These are phyloP conservation scores for Orchesellides sinensis DNA, from an alignment of 2,888 invertebrate genomes.

Conservation along the genomic window DNA sequence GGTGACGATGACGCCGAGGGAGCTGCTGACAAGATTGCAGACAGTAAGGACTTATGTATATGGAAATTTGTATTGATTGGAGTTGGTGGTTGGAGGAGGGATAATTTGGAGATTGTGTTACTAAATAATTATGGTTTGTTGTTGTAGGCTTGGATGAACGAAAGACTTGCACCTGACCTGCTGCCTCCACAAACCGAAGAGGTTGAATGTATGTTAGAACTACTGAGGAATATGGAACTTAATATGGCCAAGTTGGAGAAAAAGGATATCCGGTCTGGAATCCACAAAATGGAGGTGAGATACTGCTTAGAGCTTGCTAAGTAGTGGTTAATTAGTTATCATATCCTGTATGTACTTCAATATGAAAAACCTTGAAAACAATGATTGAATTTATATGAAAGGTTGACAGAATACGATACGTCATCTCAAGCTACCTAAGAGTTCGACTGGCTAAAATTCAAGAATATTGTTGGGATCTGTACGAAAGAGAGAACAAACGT, in stretches of 20 bases:
- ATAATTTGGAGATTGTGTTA: neutral
- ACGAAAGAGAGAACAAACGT: slow-evolving; percentile 42
- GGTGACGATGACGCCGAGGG: slow-evolving; percentile 52
- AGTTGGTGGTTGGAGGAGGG: too few relatives aligned
- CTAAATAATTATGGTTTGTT: neutral
- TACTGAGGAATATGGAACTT: slow-evolving; percentile 50
- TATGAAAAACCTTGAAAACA: too few relatives aligned
- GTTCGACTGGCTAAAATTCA: slow-evolving; percentile 53
- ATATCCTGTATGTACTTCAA: too few relatives aligned
- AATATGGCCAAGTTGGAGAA: slow-evolving; percentile 60
- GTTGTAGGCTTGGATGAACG: slow-evolving; percentile 64
- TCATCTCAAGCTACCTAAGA: slow-evolving; percentile 53
- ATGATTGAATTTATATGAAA: neutral
- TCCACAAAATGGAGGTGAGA: slow-evolving; percentile 61
- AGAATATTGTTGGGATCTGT: slow-evolving; percentile 28
- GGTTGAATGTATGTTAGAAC: slow-evolving; percentile 50
- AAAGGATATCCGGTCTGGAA: slow-evolving; percentile 49
- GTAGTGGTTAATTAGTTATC: too few relatives aligned
- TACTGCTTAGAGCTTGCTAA: too few relatives aligned
- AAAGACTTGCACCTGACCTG: slow-evolving; percentile 57
- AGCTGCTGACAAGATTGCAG: slow-evolving; percentile 26
- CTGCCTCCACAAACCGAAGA: slow-evolving; percentile 55
- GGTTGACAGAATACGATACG: slow-evolving; percentile 55
- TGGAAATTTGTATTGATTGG: neutral
- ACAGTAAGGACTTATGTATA: slow-evolving; percentile 9